Evolutionary conservation across 2,113 vertebrate species (phyloP), one percentile per base, ranked within the genome.

Genomic region (Laterallus jamaicensis): DNA sequence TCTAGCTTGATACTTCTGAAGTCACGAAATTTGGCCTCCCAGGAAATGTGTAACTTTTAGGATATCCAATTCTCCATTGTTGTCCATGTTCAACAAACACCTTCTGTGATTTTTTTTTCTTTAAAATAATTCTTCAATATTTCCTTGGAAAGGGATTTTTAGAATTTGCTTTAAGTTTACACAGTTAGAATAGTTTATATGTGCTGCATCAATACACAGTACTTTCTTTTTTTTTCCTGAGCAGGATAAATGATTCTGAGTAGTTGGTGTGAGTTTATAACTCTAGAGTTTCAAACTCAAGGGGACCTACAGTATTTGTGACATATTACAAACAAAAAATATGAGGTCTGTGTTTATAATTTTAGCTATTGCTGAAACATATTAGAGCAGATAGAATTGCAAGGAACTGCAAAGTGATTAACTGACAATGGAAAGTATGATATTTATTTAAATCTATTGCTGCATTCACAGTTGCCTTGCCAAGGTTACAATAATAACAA

Each of bases 401-500:
- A 96, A 85, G 54, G 59, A 97, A 80, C 56, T 84, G 73, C 40
- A 66, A 92, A 92, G 40, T 90, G 62, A 97, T 95, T 90, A 93
- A 89, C 55, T 76, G 87, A 40, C 79, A 58, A 50, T 60, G 50
- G 75, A 78, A 91, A 93, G 56, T 54, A 88, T 69, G 68, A 92
- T 39, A 92, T 95, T 95, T 91, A 86, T 92, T 90, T 95, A 93
- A 93, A 92, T 86, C 66, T 86, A 80, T 3, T 12, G 71, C 58
- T 74, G 14, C 12, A 52, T 77, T 87, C 50, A 84, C 52, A 69
- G 58, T 94, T 89, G 63, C 50, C 79, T 95, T 93, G 60, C 60
- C 85, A 84, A 96, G 84, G 49, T 92, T 93, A 91, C 90, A 94
- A 90, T 90, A 89, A 68, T 90, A 97, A 70, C 75, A 82, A 70